Conservation (phyloP, 2,797 vertebrate genomes). For the Notoglanidium macrostoma region DNA sequence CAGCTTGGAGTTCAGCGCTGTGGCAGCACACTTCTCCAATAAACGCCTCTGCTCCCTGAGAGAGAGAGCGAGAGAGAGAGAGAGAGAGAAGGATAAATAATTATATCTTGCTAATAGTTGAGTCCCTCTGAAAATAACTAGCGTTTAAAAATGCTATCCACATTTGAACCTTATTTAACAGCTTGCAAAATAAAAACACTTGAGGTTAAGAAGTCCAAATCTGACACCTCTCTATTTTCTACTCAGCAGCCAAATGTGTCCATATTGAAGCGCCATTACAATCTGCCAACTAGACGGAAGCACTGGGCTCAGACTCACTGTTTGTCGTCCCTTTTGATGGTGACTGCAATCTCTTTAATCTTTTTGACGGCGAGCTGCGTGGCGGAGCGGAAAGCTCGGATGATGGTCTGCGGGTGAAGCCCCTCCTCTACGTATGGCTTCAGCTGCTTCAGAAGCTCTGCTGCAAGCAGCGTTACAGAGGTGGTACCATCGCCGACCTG, state of each 20-base stretch:
- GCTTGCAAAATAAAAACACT: neutral
- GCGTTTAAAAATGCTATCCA: neutral
- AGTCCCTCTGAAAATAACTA: neutral
- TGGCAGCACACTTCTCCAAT: slow-evolving; percentile 91
- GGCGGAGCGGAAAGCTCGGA: slow-evolving; percentile 90
- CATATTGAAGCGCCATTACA: neutral
- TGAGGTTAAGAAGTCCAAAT: neutral
- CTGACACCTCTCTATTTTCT: neutral
- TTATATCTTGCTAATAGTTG: neutral
- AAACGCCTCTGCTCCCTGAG: slow-evolving; percentile 83
- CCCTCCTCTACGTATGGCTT: slow-evolving; percentile 94
- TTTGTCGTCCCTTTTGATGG: slow-evolving; percentile 90
- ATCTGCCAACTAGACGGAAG: neutral
- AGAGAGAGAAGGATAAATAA: neutral
- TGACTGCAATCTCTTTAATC: slow-evolving; percentile 87
- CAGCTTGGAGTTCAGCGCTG: slow-evolving; percentile 96
- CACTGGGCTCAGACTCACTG: slow-evolving; percentile 75
- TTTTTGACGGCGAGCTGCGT: slow-evolving; percentile 89
- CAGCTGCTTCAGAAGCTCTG: slow-evolving; percentile 95
- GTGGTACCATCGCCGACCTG: slow-evolving; percentile 97
- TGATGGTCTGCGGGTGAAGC: slow-evolving; percentile 96
- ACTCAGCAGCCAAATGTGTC: neutral
- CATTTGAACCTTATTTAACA: neutral
- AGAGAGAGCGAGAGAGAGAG: too few species aligned
- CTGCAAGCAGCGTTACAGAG: slow-evolving; percentile 91